Conservation (phyloP, 2,888 invertebrate genomes). For the Empis livida region DNA sequence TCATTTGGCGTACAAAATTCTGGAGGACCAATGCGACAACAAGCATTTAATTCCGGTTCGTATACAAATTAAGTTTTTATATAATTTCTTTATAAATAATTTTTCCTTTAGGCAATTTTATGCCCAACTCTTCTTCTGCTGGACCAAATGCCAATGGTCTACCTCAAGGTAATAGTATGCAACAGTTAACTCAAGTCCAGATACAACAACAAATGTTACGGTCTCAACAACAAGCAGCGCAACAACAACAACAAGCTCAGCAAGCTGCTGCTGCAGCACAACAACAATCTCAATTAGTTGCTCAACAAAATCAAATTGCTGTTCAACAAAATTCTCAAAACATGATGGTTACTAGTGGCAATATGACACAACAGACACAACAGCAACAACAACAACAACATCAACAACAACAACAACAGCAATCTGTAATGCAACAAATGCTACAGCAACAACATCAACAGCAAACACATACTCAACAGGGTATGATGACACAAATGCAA, state of each 20-base stretch:
- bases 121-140: constrained; percentile 21
- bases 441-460: constrained; percentile 26
- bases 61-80: not conserved
- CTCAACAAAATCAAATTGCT: constrained; percentile 21
- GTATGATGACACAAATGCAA: constrained; percentile 36
- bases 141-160: constrained; percentile 19
- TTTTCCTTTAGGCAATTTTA: constrained; percentile 24
- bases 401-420: constrained; percentile 24
- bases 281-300: constrained; percentile 5
- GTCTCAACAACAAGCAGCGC: constrained; percentile 37
- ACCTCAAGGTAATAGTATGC: constrained; percentile 20
- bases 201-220: constrained; percentile 40
- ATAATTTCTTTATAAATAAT: not conserved
- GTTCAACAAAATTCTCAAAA: constrained; percentile 10
- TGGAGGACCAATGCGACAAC: constrained; percentile 30
- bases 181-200: constrained; percentile 34
- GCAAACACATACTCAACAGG: constrained; percentile 23
- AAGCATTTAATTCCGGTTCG: constrained; percentile 29
- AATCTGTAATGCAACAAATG: constrained; percentile 28
- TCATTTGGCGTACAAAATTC: constrained; percentile 20
- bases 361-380: constrained; percentile 19
- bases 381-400: constrained; percentile 22
- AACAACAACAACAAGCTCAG: constrained; percentile 25
- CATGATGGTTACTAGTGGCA: constrained; percentile 25
- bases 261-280: constrained; percentile 15